phyloP scores from a whole-genome alignment of 2,888 invertebrate genomes.

The Thymelicus lineola region DNA sequence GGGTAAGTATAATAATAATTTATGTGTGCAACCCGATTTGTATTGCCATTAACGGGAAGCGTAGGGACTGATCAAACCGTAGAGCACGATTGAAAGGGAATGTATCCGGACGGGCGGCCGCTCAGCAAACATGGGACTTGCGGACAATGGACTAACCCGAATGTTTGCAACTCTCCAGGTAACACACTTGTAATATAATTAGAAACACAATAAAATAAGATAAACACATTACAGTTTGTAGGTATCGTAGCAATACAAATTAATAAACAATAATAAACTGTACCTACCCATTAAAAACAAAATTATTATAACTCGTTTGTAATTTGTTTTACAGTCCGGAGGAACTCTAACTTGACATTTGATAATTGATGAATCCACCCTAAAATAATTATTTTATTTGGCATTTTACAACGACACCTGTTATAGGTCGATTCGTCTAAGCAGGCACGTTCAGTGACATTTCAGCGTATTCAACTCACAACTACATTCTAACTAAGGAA shows the following conservation, averaged over 20 bases:
- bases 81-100: constrained; percentile 70
- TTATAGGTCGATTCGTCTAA: too few relatives aligned
- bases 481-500: too few relatives aligned
- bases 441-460: too few relatives aligned
- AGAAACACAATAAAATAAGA: constrained; percentile 42
- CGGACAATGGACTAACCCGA: constrained; percentile 69
- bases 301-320: too few relatives aligned
- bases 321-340: too few relatives aligned
- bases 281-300: not conserved
- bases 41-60: constrained; percentile 56
- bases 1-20: constrained; percentile 22
- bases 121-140: constrained; percentile 64
- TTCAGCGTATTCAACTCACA: too few relatives aligned
- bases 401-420: too few relatives aligned
- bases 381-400: too few relatives aligned
- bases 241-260: too few relatives aligned
- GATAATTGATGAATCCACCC: too few relatives aligned
- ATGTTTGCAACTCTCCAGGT: constrained; percentile 54
- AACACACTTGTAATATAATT: constrained; percentile 31
- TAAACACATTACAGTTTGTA: not conserved
- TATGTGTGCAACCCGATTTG: constrained; percentile 43
- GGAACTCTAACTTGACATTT: too few relatives aligned
- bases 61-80: constrained; percentile 60
- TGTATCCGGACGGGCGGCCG: constrained; percentile 56
- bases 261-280: not conserved